Conservation (phyloP, 2,888 invertebrate species). For the Protophormia terraenovae region DNA sequence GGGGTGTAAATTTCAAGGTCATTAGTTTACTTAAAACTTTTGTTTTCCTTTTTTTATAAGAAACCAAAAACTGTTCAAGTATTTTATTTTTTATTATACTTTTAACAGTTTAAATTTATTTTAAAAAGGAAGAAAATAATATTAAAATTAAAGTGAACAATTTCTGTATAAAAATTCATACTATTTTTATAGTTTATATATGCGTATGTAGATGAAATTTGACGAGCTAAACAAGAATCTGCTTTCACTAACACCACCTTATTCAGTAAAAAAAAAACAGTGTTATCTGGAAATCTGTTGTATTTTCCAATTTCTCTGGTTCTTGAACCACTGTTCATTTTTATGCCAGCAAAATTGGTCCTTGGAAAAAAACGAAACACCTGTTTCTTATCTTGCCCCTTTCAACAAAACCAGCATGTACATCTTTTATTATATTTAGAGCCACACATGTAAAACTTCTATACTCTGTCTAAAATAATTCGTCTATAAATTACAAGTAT, state of each 20-base stretch:
- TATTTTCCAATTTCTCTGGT: no score
- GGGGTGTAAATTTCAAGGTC: constrained; percentile 7
- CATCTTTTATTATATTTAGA: neutral
- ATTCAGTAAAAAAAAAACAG: neutral
- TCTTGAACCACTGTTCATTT: neutral
- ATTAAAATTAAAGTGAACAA: neutral
- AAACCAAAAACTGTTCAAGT: neutral
- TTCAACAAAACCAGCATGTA: neutral
- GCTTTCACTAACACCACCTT: neutral
- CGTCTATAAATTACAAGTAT: constrained; percentile 18
- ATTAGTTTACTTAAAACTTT: neutral
- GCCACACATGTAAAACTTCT: constrained; percentile 11
- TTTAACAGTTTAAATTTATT: neutral
- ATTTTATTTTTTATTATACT: neutral
- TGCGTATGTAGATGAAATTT: no score
- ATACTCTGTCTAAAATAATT: constrained; percentile 7
- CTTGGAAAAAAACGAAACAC: constrained; percentile 14
- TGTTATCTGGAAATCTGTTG: no score
- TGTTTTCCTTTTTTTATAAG: neutral
- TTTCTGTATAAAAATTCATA: no score
- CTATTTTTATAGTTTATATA: no score
- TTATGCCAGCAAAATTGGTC: neutral
- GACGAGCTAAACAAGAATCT: no score
- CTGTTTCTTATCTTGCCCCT: constrained; percentile 8
- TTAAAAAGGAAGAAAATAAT: neutral